Evolutionary conservation across 2,888 invertebrate species (phyloP), one percentile per base, ranked within the genome.

Genomic region (Meganola albula): DNA sequence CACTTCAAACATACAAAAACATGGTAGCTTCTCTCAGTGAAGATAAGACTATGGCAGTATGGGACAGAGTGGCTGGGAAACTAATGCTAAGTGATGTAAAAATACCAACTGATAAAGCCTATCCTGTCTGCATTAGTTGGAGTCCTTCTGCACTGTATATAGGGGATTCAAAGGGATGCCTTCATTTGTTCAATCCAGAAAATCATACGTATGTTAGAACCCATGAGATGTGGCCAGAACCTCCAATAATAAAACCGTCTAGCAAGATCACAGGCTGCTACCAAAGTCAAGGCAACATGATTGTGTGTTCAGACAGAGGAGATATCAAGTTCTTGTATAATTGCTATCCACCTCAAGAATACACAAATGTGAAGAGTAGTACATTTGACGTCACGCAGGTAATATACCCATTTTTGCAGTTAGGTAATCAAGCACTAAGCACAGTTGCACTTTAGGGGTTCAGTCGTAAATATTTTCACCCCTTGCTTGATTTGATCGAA

Each of bases 1-100:
- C 70, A 24, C 58, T 82, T 8, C 63, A 71, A 29, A 57, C 67
- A 34, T 62, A 59, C 39, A 67, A 74, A n/a, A 71, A 87, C 42
- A 78, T 85, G 56, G 68, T 90, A 37, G 80, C 89, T 20, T 89
- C 89, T 10, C 77, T 88, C 1, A 89, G 89, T 45, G 89, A 89
- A 49, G 89, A 90, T 43, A 87, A 75, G 61, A 87, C 88, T 2
- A 68, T 90, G 40, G 83, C 87, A 14, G 62, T 89, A 20, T 90
- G 84, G 78, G 90, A 90, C 55, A 79, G 76, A 57, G 79, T 82
- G 28, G 85, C 88, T 20, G 78, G 86, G 10, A 80, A 78, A 58
- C 57, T 79, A 4, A 37, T 88, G 34, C 56, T 64, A 37, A 72
- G 44, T 50, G 70, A 77, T 49, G 58, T 83, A 4, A 74, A 74